Percentiles rank a stretch among this genome's conserved stretches.
These are phyloP conservation scores for Prunella fulvescens DNA, from an alignment of 2,113 vertebrate genomes.

Conservation along the genomic window DNA sequence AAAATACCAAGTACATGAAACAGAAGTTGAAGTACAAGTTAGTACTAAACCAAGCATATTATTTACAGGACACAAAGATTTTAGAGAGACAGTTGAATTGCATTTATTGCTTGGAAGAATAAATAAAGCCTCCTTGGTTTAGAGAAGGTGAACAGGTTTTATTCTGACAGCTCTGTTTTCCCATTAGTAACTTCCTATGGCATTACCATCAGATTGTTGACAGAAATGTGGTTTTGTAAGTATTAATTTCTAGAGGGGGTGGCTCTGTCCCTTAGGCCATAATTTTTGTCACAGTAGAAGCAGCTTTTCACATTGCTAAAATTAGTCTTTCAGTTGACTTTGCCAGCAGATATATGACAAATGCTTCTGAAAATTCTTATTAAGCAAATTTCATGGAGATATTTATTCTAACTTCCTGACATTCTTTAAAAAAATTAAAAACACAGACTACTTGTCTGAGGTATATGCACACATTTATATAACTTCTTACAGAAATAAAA, in stretches of 20 bases:
- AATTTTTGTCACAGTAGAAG: slow-evolving; percentile 43
- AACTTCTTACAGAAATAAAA: background rate
- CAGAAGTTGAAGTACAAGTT: background rate
- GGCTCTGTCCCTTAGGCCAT: slow-evolving; percentile 29
- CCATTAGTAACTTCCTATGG: slow-evolving; percentile 11
- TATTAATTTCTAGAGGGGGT: slow-evolving; percentile 16
- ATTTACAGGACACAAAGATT: background rate
- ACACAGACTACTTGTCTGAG: background rate
- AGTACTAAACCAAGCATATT: background rate
- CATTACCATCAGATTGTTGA: slow-evolving; percentile 20
- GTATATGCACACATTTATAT: background rate
- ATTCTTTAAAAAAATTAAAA: background rate
- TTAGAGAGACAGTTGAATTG: slow-evolving; percentile 3
- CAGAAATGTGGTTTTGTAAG: slow-evolving; percentile 9
- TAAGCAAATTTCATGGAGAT: slow-evolving; percentile 29
- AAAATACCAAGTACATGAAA: background rate
- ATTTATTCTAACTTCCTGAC: background rate
- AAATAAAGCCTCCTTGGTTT: slow-evolving; percentile 7
- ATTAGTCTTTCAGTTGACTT: slow-evolving; percentile 34
- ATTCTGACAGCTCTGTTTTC: slow-evolving; percentile 37
- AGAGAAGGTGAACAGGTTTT: background rate
- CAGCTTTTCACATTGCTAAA: slow-evolving; percentile 39
- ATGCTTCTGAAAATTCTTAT: slow-evolving; percentile 26
- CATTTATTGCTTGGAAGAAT: slow-evolving; percentile 1
- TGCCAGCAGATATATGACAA: slow-evolving; percentile 25